Base-by-base conservation (phyloP, 1,140 invertebrate genomes). In the Leptoteleia sp. region DNA sequence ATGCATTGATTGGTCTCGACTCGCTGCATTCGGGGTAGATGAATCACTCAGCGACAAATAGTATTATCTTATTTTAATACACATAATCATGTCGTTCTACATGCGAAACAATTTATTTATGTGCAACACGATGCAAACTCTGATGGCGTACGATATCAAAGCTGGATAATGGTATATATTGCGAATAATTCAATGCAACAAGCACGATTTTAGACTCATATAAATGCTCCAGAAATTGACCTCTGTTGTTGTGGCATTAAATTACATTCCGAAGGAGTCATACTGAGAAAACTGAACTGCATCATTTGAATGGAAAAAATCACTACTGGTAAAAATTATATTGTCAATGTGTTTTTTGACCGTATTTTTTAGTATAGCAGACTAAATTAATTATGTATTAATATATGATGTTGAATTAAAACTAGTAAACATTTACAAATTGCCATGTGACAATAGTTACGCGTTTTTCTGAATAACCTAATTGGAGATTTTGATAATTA, bases 201-300 rank as follows among this genome's bases (percentile, higher is more conserved):
- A 45, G 71, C 43, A 12, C 12, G 33, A 57, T 64, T 65, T 65
- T 59, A 52, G 45, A 31, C 17, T 45, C 9, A 67, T 67, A 67
- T 47, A 59, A 75, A 67, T 75, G 31, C 22, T 67, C 42, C 52
- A 75, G 61, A 50, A 75, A 65, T 59, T 52, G 59, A 35, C 31
- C 45, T 52, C 13, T 33, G 37, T 47, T 42, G 22, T 15, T 27
- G 0, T 13, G 12, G 5, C n/a, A 19, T 19, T 29, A 15, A 68
- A 57, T 48, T 17, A 17, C 4, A 11, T 19, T 38, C 8, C 9
- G 1, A n/a, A 11, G 5, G 16, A n/a, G n/a, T n/a, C n/a, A n/a
- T n/a, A n/a, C n/a, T n/a, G n/a, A n/a, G n/a, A n/a, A n/a, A n/a
- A n/a, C n/a, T n/a, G n/a, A n/a, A n/a, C n/a, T n/a, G n/a, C n/a